Conservation (phyloP, 2,797 vertebrate species). For the Gastrophryne carolinensis region DNA sequence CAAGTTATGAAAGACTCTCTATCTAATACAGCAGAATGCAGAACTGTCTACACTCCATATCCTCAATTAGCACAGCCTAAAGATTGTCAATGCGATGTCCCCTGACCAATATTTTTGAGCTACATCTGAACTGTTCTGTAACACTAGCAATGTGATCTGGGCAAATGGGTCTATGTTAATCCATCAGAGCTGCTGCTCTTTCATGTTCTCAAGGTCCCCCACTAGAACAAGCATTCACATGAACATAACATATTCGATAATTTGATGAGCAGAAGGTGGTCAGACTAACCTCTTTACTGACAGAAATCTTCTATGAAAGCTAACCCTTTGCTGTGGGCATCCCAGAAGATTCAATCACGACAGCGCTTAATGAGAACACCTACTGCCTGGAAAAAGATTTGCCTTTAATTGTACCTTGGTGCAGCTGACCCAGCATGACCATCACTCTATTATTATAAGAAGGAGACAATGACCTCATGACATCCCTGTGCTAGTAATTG, state of each 20-base stretch:
- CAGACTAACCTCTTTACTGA: neutral
- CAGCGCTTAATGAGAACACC: neutral
- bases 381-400: neutral
- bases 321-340: neutral
- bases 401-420: neutral
- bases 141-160: neutral
- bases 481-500: neutral
- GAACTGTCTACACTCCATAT: neutral
- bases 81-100: neutral
- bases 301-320: neutral
- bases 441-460: neutral
- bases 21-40: too few species aligned
- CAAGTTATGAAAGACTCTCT: too few species aligned
- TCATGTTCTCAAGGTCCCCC: neutral
- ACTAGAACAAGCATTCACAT: neutral
- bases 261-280: neutral
- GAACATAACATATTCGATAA: neutral
- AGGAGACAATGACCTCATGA: neutral
- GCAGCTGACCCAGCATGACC: neutral
- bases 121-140: neutral
- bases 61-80: neutral
- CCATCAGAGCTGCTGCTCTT: neutral
- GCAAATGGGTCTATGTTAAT: neutral
- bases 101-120: neutral
- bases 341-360: neutral